Evolutionary conservation across 2,797 vertebrate genomes (phyloP).

Genomic region (Onychomys torridus): DNA sequence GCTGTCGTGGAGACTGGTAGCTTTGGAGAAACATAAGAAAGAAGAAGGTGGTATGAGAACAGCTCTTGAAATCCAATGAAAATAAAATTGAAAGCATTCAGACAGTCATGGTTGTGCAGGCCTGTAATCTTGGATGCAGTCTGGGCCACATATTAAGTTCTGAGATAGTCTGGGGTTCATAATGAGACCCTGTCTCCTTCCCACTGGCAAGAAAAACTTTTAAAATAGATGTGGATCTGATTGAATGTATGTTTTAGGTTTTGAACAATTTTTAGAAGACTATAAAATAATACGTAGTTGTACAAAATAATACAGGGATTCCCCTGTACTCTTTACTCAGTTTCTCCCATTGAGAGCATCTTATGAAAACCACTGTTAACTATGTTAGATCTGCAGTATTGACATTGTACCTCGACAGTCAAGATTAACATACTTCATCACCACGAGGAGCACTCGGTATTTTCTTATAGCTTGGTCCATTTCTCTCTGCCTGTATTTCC

Average conservation of each 20-base stretch:
- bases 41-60: not conserved
- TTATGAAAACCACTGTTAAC: not conserved
- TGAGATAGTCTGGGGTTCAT: not conserved
- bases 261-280: not conserved
- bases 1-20: not conserved
- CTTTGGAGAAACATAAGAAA: not conserved
- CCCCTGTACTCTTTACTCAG: not conserved
- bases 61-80: not conserved
- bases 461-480: not conserved
- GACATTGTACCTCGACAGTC: not conserved
- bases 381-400: not conserved
- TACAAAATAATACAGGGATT: not conserved
- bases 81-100: not conserved
- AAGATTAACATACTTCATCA: not conserved
- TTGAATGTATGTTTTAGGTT: not conserved
- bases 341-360: not conserved
- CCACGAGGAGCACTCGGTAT: not conserved
- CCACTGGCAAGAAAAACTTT: not conserved
- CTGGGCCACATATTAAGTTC: not conserved
- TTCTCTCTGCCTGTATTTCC: not conserved
- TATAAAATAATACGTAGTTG: not conserved
- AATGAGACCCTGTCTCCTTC: not conserved
- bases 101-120: not conserved
- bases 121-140: not conserved
- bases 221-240: not conserved